These are phyloP conservation scores for Ptychodera flava DNA, from an alignment of 35 echinoderm and acorn worm species.

Conservation along the genomic window DNA sequence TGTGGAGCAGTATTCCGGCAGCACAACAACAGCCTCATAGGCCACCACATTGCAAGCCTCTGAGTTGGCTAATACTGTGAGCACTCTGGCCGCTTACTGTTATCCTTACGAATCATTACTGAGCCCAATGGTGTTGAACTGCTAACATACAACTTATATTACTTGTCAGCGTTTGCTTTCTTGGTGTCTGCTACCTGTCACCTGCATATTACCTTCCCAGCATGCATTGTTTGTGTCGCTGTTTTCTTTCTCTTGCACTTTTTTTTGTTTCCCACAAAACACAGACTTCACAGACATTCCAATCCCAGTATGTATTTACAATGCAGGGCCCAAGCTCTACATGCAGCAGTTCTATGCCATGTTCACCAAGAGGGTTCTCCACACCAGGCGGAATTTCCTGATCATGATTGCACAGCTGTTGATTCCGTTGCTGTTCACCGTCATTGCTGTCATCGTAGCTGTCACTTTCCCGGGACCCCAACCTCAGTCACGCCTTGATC, in stretches of 20 bases:
- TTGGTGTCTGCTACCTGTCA: too few relatives aligned
- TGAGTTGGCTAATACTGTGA: too few relatives aligned
- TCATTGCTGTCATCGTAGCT: slow-evolving; percentile 59
- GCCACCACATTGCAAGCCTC: too few relatives aligned
- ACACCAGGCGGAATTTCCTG: slow-evolving; percentile 81
- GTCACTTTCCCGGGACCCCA: slow-evolving; percentile 43
- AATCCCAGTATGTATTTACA: slow-evolving; percentile 2
- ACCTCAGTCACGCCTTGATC: slow-evolving; percentile 33
- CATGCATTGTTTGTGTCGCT: neutral
- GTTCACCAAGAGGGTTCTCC: slow-evolving; percentile 74
- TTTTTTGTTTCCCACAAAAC: neutral
- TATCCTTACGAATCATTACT: too few relatives aligned
- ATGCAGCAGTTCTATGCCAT: slow-evolving; percentile 84
- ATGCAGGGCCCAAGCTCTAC: slow-evolving; percentile 55
- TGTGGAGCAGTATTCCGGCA: too few relatives aligned
- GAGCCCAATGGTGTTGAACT: too few relatives aligned
- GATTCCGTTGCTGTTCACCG: slow-evolving; percentile 65
- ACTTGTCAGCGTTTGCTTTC: too few relatives aligned
- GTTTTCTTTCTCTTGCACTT: neutral
- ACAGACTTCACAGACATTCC: neutral
- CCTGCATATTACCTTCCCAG: too few relatives aligned
- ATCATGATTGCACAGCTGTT: slow-evolving; percentile 72
- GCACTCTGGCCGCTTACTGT: too few relatives aligned
- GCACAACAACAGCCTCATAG: too few relatives aligned
- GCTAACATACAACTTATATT: too few relatives aligned